phyloP scores from a whole-genome alignment of 2,888 invertebrate genomes.

The Caenorhabditis sulstoni region DNA sequence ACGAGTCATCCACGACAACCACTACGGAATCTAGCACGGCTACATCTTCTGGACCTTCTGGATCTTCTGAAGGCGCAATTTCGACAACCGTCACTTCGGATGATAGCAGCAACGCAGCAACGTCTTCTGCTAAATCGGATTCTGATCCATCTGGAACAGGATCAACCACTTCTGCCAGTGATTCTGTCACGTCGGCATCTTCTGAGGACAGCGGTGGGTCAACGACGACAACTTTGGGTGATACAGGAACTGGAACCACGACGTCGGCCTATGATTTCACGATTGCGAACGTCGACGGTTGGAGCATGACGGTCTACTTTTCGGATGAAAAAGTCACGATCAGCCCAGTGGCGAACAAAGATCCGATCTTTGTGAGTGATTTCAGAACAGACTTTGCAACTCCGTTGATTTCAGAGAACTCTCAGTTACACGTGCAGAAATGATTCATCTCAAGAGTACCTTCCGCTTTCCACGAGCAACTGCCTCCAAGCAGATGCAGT shows the following conservation, averaged over 20 bases:
- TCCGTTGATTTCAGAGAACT: constrained; percentile 25
- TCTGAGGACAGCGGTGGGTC: not conserved
- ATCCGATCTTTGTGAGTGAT: constrained; percentile 2
- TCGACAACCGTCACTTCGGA: no score
- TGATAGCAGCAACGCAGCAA: not conserved
- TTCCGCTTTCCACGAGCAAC: constrained; percentile 9
- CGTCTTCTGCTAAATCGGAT: not conserved
- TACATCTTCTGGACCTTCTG: not conserved
- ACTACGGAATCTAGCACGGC: not conserved
- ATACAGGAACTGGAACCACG: not conserved
- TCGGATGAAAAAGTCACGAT: constrained; percentile 12
- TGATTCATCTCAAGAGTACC: constrained; percentile 16
- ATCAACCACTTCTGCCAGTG: no score
- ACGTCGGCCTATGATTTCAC: constrained; percentile 33
- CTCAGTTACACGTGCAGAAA: constrained; percentile 35
- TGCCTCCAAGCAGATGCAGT: constrained; percentile 7
- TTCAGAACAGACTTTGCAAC: not conserved
- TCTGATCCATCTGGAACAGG: constrained; percentile 4
- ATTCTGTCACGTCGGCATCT: no score
- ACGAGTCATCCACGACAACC: constrained; percentile 5
- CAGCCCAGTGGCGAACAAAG: constrained; percentile 39
- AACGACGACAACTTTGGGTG: not conserved
- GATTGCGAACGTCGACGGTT: constrained; percentile 5
- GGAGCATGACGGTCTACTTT: constrained; percentile 35
- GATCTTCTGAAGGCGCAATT: no score